A percentile compares a stretch with the other conserved stretches of the same genome.
These are phyloP conservation scores for Bubo blakistoni DNA, from an alignment of 2,113 vertebrate genomes.

Conservation along the genomic window DNA sequence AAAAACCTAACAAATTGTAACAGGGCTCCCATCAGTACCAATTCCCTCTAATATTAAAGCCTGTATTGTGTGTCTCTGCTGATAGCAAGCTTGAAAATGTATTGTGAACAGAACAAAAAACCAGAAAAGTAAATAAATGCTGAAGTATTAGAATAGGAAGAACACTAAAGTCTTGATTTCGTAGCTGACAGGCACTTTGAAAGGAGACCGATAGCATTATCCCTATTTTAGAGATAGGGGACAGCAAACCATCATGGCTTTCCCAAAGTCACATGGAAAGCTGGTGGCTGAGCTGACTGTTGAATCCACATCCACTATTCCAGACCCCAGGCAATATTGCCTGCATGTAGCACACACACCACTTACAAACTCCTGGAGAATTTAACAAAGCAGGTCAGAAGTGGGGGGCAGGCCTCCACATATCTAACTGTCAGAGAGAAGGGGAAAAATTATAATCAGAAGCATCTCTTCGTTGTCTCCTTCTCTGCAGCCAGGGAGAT, in stretches of 20 bases:
- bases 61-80: background rate
- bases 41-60: background rate
- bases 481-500: background rate
- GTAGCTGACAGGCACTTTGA: background rate
- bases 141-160: background rate
- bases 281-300: background rate
- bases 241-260: background rate
- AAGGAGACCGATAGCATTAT: background rate
- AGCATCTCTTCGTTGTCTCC: background rate
- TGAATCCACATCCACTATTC: background rate
- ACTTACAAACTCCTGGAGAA: background rate
- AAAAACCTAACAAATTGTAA: background rate
- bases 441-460: background rate
- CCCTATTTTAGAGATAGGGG: background rate
- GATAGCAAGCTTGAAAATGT: background rate
- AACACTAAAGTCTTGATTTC: background rate
- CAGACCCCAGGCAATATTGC: fast-evolving
- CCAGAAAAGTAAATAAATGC: background rate
- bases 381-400: background rate
- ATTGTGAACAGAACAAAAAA: background rate
- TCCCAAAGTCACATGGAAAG: fast-evolving
- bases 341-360: fast-evolving
- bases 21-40: background rate
- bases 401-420: background rate
- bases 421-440: background rate